These are phyloP conservation scores for Microctonus hyperodae DNA, from an alignment of 2,888 invertebrate genomes.

Conservation along the genomic window DNA sequence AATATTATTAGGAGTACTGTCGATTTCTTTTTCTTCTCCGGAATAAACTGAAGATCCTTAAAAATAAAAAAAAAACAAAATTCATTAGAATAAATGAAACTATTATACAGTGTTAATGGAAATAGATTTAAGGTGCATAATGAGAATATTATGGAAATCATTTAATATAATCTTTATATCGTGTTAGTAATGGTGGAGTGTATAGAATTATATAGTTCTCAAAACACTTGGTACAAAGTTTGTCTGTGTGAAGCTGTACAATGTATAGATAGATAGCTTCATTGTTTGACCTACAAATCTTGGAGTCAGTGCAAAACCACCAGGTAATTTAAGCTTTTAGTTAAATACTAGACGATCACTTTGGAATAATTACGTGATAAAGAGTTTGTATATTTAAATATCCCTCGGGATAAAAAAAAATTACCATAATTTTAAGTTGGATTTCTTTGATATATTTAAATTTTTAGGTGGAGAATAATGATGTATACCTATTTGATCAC, in stretches of 20 bases:
- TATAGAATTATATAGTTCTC: background rate
- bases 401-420: too few species aligned
- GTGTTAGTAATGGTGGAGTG: background rate
- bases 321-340: constrained; percentile 18
- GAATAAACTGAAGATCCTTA: constrained; percentile 5
- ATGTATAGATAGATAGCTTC: constrained; percentile 6
- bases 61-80: constrained; percentile 7
- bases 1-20: constrained; percentile 2
- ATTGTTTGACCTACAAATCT: constrained; percentile 18
- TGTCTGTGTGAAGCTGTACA: background rate
- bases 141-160: background rate
- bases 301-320: constrained; percentile 16
- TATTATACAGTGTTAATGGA: too few species aligned
- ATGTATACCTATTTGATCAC: constrained; percentile 31
- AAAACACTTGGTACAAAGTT: constrained; percentile 6
- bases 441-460: too few species aligned
- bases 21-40: background rate
- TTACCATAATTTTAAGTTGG: too few species aligned
- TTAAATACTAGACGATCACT: constrained; percentile 23
- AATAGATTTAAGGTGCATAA: too few species aligned
- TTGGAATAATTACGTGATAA: background rate
- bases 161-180: background rate
- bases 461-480: background rate
- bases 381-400: too few species aligned
- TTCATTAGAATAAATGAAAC: background rate